Evolutionary conservation across 2,113 vertebrate species (phyloP).

Genomic region (Etheostoma cragini): DNA sequence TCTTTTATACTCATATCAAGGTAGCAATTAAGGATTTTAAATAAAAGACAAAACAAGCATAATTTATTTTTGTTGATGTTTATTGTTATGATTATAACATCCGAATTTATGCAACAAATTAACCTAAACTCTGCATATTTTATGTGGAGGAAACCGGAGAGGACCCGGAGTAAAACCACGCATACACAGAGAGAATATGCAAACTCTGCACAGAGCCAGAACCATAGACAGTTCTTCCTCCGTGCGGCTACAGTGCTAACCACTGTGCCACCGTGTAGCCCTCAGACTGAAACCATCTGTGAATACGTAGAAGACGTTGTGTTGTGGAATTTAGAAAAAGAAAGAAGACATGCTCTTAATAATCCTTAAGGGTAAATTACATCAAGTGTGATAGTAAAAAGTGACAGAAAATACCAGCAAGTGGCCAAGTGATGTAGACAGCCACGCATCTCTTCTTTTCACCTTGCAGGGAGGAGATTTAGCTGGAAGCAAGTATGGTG

Average conservation of each 20-base stretch:
- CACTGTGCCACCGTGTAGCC: background rate
- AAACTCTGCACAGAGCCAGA: slow-evolving; percentile 2
- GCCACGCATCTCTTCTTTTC: background rate
- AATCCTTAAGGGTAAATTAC: no score
- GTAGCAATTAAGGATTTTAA: background rate
- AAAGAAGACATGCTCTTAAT: no score
- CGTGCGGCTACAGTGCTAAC: background rate
- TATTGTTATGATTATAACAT: background rate
- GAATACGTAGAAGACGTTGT: background rate
- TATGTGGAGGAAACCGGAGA: background rate
- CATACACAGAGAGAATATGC: background rate
- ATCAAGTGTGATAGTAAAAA: no score
- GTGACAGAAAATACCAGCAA: background rate
- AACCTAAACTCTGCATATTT: background rate
- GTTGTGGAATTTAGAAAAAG: background rate
- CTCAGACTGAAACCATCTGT: background rate
- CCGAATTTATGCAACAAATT: background rate
- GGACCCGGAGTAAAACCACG: background rate
- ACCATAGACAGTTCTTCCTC: background rate
- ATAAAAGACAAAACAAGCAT: background rate
- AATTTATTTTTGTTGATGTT: background rate
- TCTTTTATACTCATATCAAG: background rate
- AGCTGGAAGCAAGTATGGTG: background rate
- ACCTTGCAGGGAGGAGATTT: background rate
- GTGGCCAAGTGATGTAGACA: no score